Evolutionary conservation across 2,797 vertebrate species (phyloP).

Genomic region (Lycodopsis pacificus): DNA sequence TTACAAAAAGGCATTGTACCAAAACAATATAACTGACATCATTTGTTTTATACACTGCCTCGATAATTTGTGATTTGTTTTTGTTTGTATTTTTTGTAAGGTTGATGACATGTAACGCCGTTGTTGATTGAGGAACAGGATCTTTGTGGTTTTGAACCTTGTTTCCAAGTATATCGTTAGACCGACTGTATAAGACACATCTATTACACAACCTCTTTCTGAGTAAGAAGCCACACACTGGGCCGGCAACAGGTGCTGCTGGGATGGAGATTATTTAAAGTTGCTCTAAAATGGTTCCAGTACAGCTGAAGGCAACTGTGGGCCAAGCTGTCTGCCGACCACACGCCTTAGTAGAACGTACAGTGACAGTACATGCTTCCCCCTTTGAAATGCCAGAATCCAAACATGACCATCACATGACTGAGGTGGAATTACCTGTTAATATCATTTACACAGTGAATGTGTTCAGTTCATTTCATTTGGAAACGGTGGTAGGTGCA

Average conservation of each 20-base stretch:
- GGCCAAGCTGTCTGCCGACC: constrained; percentile 69
- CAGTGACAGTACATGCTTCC: constrained; percentile 75
- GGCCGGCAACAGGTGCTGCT: constrained; percentile 77
- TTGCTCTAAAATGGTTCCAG: constrained; percentile 71
- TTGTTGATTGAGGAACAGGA: constrained; percentile 76
- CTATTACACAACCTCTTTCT: constrained; percentile 74
- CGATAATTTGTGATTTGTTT: background rate
- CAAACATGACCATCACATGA: constrained; percentile 65
- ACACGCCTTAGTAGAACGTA: constrained; percentile 74
- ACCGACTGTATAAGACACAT: constrained; percentile 39
- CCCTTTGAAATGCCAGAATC: constrained; percentile 68
- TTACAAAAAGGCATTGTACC: background rate
- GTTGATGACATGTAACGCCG: constrained; percentile 11
- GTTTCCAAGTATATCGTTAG: constrained; percentile 62
- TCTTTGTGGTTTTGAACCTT: constrained; percentile 69
- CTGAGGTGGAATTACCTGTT: constrained; percentile 61
- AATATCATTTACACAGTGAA: background rate
- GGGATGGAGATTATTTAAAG: constrained; percentile 81
- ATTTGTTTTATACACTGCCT: background rate
- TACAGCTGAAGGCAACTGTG: constrained; percentile 73
- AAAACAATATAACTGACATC: background rate
- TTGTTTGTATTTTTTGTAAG: background rate
- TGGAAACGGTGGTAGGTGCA: background rate
- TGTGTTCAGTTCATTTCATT: background rate
- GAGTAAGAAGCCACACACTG: constrained; percentile 56